Percentiles rank a stretch among this genome's conserved stretches.
Evolutionary conservation across 2,888 invertebrate species (phyloP).

Genomic region (Neuroscelio doddi): DNA sequence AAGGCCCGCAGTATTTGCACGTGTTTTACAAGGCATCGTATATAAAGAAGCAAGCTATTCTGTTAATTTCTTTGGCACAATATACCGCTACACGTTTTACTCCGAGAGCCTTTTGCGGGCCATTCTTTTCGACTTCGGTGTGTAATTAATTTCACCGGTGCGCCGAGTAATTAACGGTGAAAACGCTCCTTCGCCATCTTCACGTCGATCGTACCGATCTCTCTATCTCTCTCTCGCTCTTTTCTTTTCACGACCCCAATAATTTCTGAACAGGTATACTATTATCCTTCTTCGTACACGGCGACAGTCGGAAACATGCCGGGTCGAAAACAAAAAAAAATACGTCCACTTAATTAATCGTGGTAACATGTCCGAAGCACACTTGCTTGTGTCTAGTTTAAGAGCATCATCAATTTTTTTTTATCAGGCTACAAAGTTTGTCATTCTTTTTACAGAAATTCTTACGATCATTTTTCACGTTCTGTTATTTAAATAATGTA

Average conservation of each 20-base stretch:
- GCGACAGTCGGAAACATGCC: neutral
- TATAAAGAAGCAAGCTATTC: conserved; percentile 22
- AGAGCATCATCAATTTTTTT: no score
- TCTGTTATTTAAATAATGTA: no score
- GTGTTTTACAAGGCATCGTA: conserved; percentile 14
- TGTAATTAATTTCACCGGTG: conserved; percentile 15
- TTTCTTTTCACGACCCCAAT: neutral
- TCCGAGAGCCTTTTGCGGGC: conserved; percentile 9
- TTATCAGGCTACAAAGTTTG: no score
- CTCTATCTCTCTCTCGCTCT: conserved; percentile 1
- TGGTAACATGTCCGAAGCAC: no score
- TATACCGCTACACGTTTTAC: conserved; percentile 13
- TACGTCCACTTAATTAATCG: conserved; percentile 4
- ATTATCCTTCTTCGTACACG: conserved; percentile 3
- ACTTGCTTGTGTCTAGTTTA: no score
- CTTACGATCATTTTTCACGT: no score
- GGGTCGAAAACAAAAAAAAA: no score
- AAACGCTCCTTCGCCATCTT: no score
- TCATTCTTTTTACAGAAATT: no score
- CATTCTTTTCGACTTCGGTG: conserved; percentile 13
- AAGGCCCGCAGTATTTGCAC: conserved; percentile 2
- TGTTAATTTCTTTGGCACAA: conserved; percentile 18
- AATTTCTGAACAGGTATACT: conserved; percentile 10
- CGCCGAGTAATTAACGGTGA: conserved; percentile 18
- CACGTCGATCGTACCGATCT: conserved; percentile 2